Conservation (phyloP, 2,888 invertebrate species). For the Camptogramma bilineatum region DNA sequence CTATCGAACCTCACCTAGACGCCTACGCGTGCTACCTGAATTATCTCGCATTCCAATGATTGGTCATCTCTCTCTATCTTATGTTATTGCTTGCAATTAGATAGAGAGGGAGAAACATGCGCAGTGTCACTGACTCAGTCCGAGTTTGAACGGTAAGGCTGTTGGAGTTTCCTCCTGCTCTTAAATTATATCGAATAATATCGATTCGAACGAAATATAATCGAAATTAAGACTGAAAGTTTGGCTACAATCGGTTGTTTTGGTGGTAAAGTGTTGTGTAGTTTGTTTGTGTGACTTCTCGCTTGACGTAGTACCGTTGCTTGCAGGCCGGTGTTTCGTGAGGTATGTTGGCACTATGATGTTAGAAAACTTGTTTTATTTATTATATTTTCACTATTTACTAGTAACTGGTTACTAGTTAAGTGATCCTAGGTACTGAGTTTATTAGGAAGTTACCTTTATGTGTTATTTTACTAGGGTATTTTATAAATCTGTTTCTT, state of each 20-base stretch:
- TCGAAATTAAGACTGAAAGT: conserved; percentile 61
- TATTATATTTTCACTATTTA: conserved; percentile 23
- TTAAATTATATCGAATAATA: conserved; percentile 47
- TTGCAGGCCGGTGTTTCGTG: conserved; percentile 67
- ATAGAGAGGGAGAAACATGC: conserved; percentile 67
- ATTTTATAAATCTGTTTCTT: too few species aligned
- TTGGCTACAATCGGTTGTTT: conserved; percentile 46
- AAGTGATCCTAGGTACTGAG: too few species aligned
- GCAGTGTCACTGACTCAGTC: conserved; percentile 83
- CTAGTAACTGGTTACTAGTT: too few species aligned
- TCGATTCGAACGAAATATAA: conserved; percentile 69
- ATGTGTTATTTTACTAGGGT: too few species aligned
- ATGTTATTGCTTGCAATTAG: conserved; percentile 44
- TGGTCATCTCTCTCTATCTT: conserved; percentile 59
- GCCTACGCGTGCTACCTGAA: conserved; percentile 63
- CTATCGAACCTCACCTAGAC: conserved; percentile 56
- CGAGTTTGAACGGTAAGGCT: conserved; percentile 62
- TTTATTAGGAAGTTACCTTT: too few species aligned
- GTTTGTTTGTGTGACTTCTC: conserved; percentile 44
- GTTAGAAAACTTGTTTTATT: conserved; percentile 40
- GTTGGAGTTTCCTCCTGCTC: conserved; percentile 51
- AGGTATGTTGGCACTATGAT: conserved; percentile 66
- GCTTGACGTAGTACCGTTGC: conserved; percentile 73
- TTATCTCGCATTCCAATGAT: conserved; percentile 73
- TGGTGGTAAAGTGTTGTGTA: conserved; percentile 44